Base-by-base conservation (phyloP, 30 jellyfish, hydroid and myxozoan genomes). In the Pseudorhiza aurosa region DNA sequence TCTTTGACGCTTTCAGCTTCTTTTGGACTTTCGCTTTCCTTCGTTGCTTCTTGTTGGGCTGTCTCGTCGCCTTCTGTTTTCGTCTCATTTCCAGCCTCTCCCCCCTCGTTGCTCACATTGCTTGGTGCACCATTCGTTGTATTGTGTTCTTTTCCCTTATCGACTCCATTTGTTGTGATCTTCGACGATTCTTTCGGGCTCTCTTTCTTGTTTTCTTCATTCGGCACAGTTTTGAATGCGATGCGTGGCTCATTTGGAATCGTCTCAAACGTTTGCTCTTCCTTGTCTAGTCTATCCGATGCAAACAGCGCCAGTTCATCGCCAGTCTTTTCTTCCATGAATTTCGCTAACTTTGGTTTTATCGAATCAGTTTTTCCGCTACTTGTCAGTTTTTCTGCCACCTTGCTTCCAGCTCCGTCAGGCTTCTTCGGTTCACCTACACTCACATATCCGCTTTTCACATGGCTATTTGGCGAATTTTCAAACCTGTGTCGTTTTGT, bases 241-340 rank as follows among this genome's bases (percentile, higher is more conserved):
- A 63, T 25, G 19, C 58, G 31, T 47, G 90, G 82, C 62, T 59
- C 90, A 35, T 77, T 77, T 44, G 90, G 90, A 28, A 77, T 44
- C 27, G 90, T 77, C 74, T 46, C 75, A 60, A 39, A 75, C 24
- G 51, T 17, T 7, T 46, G 45, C n/a, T 77, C 37, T 8, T 47
- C 90, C 22, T 43, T 50, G 10, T 46, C 31, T 72, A 26, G 40
- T 37, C 70, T 65, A 14, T 45, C 72, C 11, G 27, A 12, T 2
- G 49, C 62, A 47, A 74, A 53, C 29, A 2, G 31, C n/a, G 81
- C 29, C 50, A 77, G 39, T 1, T 51, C 58, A 1, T 35, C 90
- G 4, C 77, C 28, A 32, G 69, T 46, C 7, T 65, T 47, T 27
- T 82, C 90, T 10, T 36, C 32, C 8, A 63, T 65, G 19, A 63